phyloP scores from a whole-genome alignment of 2,888 invertebrate genomes.

The Drosophila stalkeri region DNA sequence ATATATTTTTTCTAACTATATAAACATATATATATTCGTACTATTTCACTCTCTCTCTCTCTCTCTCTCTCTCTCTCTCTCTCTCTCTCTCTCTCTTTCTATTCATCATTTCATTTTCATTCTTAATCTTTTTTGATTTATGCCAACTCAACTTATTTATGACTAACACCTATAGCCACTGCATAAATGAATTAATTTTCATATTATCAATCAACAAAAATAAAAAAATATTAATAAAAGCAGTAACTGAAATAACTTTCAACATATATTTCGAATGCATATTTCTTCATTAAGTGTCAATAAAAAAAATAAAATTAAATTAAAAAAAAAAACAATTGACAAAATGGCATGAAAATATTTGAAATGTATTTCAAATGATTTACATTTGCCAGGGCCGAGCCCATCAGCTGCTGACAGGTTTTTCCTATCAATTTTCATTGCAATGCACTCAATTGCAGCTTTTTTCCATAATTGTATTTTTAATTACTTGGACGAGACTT shows the following conservation, averaged over 20 bases:
- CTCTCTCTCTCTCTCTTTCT: neutral
- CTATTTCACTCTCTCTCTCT: neutral
- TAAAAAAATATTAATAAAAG: neutral
- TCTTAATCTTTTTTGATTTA: no score
- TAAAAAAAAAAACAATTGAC: slow-evolving; percentile 26
- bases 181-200: slow-evolving; percentile 4
- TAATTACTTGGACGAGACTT: slow-evolving; percentile 35
- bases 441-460: slow-evolving; percentile 2
- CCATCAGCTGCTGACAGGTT: slow-evolving; percentile 16
- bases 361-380: slow-evolving; percentile 52
- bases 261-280: slow-evolving; percentile 21
- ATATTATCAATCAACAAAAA: slow-evolving; percentile 2
- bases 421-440: slow-evolving; percentile 29
- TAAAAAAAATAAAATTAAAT: slow-evolving; percentile 25
- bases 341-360: slow-evolving; percentile 32
- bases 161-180: neutral
- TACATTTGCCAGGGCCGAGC: slow-evolving; percentile 25
- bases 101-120: no score
- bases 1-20: no score
- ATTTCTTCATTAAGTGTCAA: slow-evolving; percentile 56
- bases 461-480: slow-evolving; percentile 9
- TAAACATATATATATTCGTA: no score
- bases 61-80: neutral
- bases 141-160: slow-evolving; percentile 6
- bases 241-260: neutral